phyloP scores from a whole-genome alignment of 2,113 vertebrate species.

The Empidonax alnorum region DNA sequence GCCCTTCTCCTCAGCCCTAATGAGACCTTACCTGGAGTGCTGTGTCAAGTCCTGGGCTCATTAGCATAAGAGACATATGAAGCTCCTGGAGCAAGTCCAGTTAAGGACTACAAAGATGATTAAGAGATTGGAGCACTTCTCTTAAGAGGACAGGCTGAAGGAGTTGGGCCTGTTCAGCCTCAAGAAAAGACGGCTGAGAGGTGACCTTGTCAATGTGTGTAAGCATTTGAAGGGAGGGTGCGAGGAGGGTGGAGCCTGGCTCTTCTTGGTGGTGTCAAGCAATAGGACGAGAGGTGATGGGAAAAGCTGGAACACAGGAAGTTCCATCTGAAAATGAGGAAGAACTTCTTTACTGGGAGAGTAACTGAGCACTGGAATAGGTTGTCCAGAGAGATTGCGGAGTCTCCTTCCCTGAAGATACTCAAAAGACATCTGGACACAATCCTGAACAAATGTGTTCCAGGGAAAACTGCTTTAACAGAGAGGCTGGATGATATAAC shows the following conservation, averaged over 20 bases:
- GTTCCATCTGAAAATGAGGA: not conserved
- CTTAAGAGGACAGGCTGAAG: not conserved
- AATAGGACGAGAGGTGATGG: not conserved
- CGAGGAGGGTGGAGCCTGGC: not conserved
- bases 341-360: not conserved
- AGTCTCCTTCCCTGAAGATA: not conserved
- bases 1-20: not conserved
- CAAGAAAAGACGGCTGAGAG: not conserved
- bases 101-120: not conserved
- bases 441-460: not conserved
- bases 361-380: not conserved
- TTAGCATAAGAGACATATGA: not conserved
- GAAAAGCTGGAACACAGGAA: not conserved
- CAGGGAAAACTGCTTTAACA: not conserved
- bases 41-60: not conserved
- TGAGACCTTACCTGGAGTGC: not conserved
- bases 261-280: not conserved
- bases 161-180: not conserved
- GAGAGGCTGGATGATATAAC: not conserved
- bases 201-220: not conserved
- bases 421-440: not conserved
- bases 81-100: fast-evolving
- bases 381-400: not conserved
- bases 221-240: not conserved
- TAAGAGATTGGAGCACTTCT: not conserved